Evolutionary conservation across 2,888 invertebrate genomes (phyloP).

Genomic region (Heliconius sara): DNA sequence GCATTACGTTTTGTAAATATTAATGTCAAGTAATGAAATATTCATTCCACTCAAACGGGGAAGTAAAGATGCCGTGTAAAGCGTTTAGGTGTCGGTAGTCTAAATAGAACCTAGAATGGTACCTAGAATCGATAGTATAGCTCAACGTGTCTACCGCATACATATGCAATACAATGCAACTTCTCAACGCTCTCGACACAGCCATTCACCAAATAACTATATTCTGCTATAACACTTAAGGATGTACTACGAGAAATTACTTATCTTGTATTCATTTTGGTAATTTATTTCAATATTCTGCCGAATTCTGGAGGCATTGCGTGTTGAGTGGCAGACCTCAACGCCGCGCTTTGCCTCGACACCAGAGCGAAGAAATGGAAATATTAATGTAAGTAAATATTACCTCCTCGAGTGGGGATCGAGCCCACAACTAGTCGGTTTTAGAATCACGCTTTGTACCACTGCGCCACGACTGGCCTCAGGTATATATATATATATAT

Average conservation of each 20-base stretch:
- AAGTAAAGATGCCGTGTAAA: neutral
- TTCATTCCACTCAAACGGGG: neutral
- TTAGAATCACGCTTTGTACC: no score
- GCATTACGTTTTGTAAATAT: neutral
- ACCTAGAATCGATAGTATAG: neutral
- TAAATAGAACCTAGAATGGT: slow-evolving; percentile 13
- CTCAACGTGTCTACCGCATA: slow-evolving; percentile 12
- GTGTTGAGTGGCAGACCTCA: no score
- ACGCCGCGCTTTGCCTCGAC: no score
- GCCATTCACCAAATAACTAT: slow-evolving; percentile 17
- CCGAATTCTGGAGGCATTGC: no score
- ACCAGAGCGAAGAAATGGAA: no score
- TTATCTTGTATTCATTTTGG: neutral
- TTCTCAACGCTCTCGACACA: slow-evolving; percentile 23
- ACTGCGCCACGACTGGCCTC: no score
- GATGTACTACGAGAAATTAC: neutral
- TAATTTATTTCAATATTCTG: no score
- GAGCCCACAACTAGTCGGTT: no score
- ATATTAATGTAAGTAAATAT: no score
- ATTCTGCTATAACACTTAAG: slow-evolving; percentile 2
- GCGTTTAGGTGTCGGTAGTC: slow-evolving; percentile 14
- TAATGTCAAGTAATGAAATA: slow-evolving; percentile 7
- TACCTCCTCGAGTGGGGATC: no score
- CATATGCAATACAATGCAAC: slow-evolving; percentile 26
- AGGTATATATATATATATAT: no score